Percentiles rank a stretch among this genome's conserved stretches.
Evolutionary conservation across 2,888 invertebrate genomes (phyloP).

Genomic region (Coelopa pilipes): DNA sequence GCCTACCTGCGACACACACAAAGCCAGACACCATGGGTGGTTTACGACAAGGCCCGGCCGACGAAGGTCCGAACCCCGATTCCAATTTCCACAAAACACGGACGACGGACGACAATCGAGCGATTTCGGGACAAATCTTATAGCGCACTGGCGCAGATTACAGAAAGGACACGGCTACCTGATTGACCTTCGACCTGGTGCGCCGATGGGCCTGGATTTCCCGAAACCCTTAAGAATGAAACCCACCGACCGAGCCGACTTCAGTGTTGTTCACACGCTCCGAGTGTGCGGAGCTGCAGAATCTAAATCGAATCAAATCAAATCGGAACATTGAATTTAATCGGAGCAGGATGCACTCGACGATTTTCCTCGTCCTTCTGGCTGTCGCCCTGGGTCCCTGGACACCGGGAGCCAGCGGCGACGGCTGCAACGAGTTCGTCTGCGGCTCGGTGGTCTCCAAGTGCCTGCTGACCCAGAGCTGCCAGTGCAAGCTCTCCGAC

Average conservation of each 20-base stretch:
- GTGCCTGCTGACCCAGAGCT: constrained; percentile 93
- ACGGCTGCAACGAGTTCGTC: constrained; percentile 59
- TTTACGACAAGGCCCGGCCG: neutral
- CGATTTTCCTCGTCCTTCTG: too few relatives aligned
- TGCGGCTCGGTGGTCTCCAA: constrained; percentile 96
- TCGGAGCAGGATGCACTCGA: neutral
- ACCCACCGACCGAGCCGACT: neutral
- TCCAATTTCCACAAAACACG: constrained; percentile 3
- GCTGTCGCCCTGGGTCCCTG: constrained; percentile 4
- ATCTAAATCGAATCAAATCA: neutral
- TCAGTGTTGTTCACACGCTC: neutral
- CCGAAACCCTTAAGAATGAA: constrained; percentile 2
- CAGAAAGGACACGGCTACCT: neutral
- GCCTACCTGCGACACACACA: neutral
- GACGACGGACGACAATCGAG: neutral
- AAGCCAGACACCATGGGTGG: neutral
- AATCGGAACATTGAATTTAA: neutral
- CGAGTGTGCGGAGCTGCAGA: neutral
- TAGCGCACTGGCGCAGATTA: neutral
- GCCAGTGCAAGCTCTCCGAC: constrained; percentile 90
- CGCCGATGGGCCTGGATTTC: neutral
- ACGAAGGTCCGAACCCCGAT: neutral
- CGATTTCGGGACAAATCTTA: neutral
- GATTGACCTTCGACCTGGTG: neutral
- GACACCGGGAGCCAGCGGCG: constrained; percentile 41